A percentile compares a stretch with the other conserved stretches of the same genome.
Evolutionary conservation across 1,140 invertebrate genomes (phyloP).

Genomic region (Drosophila willistoni): DNA sequence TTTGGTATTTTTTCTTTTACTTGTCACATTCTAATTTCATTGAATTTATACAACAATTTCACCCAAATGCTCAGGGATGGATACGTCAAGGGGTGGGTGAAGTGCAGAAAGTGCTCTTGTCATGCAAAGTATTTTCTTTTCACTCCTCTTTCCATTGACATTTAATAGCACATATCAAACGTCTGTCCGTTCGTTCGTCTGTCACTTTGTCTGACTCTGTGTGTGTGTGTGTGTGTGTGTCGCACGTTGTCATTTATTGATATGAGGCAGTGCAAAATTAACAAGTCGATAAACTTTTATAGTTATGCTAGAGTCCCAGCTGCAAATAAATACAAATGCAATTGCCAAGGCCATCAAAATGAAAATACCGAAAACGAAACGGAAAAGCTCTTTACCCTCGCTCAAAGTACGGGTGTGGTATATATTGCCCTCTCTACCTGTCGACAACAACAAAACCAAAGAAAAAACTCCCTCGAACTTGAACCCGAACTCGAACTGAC

Average conservation of each 20-base stretch:
- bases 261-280: constrained; percentile 64
- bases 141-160: constrained; percentile 46
- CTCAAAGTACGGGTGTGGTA: neutral
- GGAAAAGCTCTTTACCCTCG: neutral
- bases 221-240: constrained; percentile 17
- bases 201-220: too few relatives aligned
- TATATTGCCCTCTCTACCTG: constrained; percentile 27
- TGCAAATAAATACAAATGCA: constrained; percentile 67
- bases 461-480: neutral
- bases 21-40: constrained; percentile 75
- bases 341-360: constrained; percentile 56
- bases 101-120: constrained; percentile 17
- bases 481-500: constrained; percentile 4
- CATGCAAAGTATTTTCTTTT: constrained; percentile 55
- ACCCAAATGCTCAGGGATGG: constrained; percentile 51
- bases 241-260: constrained; percentile 70
- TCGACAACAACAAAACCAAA: neutral
- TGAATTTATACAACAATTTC: constrained; percentile 72
- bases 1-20: constrained; percentile 23
- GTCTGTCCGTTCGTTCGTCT: constrained; percentile 25
- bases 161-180: constrained; percentile 74
- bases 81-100: neutral
- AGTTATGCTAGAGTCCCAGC: constrained; percentile 58
- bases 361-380: constrained; percentile 28
- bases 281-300: constrained; percentile 79